Evolutionary conservation across 2,888 invertebrate species (phyloP).

Genomic region (Acanthoscelides obtectus): DNA sequence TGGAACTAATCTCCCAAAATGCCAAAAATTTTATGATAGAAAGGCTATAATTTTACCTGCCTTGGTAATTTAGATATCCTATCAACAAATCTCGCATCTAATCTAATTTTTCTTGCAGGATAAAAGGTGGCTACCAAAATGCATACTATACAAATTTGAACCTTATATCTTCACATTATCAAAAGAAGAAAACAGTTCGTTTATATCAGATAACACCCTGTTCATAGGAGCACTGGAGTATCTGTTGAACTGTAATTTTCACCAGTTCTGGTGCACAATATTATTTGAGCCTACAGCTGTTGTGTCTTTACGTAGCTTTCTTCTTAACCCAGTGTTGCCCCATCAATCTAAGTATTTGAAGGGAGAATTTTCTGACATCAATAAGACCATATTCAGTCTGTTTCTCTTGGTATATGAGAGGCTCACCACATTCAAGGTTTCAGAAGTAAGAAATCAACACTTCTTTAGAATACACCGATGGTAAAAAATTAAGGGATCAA

Average conservation of each 20-base stretch:
- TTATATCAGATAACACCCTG: conserved; percentile 32
- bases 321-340: conserved; percentile 40
- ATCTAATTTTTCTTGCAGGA: conserved; percentile 21
- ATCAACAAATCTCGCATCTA: not conserved
- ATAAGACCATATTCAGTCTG: conserved; percentile 57
- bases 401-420: conserved; percentile 71
- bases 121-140: conserved; percentile 38
- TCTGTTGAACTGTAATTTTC: conserved; percentile 39
- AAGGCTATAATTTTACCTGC: conserved; percentile 38
- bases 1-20: conserved; percentile 16
- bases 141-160: conserved; percentile 31
- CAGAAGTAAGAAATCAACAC: conserved; percentile 51
- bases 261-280: conserved; percentile 46
- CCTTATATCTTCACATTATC: conserved; percentile 35
- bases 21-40: conserved; percentile 27
- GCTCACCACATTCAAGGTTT: conserved; percentile 74
- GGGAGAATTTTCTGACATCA: conserved; percentile 49
- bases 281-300: conserved; percentile 36
- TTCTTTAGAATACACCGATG: not conserved
- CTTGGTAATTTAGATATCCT: conserved; percentile 27
- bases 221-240: conserved; percentile 38
- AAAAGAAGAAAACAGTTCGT: conserved; percentile 34
- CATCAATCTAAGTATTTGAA: conserved; percentile 43
- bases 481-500: not conserved
- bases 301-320: conserved; percentile 36